Conservation (phyloP, 37 sponge, comb jelly and placozoan species). For the Cladorhizidae sp. region DNA sequence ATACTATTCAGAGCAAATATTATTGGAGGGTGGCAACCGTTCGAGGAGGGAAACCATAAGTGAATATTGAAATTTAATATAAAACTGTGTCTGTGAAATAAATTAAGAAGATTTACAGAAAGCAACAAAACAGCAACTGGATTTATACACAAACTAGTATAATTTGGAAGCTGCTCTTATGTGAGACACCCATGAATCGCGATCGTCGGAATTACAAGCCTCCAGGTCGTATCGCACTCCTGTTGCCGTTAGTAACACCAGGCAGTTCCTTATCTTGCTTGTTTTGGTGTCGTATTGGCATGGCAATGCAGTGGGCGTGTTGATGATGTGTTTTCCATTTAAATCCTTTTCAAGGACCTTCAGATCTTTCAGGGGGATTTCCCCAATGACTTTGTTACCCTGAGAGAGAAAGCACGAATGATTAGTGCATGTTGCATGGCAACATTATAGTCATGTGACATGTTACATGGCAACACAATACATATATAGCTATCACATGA, state of each 20-base stretch:
- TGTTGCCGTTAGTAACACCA: slow-evolving; percentile 35
- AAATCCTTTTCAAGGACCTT: slow-evolving; percentile 27
- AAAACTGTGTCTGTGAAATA: no score
- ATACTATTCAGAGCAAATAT: no score
- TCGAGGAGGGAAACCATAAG: no score
- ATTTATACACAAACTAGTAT: no score
- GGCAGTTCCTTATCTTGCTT: background rate
- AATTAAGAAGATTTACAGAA: no score
- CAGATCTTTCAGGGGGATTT: slow-evolving; percentile 39
- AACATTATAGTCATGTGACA: no score
- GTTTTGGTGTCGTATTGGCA: background rate
- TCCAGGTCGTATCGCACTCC: slow-evolving; percentile 26
- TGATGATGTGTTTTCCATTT: background rate
- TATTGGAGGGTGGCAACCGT: no score
- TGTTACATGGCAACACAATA: no score
- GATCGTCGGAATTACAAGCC: slow-evolving; percentile 34
- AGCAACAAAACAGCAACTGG: no score
- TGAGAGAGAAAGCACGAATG: background rate
- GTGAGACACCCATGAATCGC: slow-evolving; percentile 31
- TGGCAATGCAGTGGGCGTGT: background rate
- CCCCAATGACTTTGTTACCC: slow-evolving; percentile 20
- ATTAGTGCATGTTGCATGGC: background rate
- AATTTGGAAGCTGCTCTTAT: slow-evolving; percentile 31
- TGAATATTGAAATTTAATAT: no score
- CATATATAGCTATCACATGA: no score